Evolutionary conservation across 1,140 invertebrate genomes (phyloP).

Genomic region (Nasonia giraulti): DNA sequence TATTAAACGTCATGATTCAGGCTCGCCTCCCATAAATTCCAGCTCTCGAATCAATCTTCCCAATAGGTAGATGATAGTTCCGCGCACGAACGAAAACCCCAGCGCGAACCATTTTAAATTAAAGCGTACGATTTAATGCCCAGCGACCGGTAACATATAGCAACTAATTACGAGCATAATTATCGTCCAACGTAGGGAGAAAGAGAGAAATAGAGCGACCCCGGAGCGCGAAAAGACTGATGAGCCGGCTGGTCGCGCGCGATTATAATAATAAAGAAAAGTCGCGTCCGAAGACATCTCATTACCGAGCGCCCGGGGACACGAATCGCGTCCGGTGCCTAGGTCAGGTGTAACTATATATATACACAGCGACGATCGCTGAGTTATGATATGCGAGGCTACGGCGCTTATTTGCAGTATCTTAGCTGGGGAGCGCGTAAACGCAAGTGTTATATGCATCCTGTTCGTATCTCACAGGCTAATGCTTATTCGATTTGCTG

Average conservation of each 20-base stretch:
- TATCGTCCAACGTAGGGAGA: background rate
- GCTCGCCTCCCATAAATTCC: background rate
- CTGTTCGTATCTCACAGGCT: constrained; percentile 34
- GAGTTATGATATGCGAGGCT: background rate
- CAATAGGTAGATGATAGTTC: constrained; percentile 33
- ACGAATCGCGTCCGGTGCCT: constrained; percentile 25
- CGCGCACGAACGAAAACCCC: background rate
- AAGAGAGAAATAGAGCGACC: background rate
- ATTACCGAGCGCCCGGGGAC: constrained; percentile 53
- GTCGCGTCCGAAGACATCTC: constrained; percentile 59
- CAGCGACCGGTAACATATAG: constrained; percentile 32
- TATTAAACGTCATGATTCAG: constrained; percentile 25
- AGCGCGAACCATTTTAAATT: constrained; percentile 3
- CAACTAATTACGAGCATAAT: constrained; percentile 42
- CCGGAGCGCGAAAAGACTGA: constrained; percentile 28
- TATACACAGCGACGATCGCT: background rate
- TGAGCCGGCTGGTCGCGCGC: constrained; percentile 49
- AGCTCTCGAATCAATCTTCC: constrained; percentile 21
- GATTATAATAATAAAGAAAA: constrained; percentile 62
- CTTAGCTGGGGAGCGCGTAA: background rate
- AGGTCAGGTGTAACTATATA: constrained; percentile 9
- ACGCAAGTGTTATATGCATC: background rate
- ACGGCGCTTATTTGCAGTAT: constrained; percentile 41
- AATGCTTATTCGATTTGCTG: constrained; percentile 6
- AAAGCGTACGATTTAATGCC: constrained; percentile 31